phyloP scores from a whole-genome alignment of 1,140 invertebrate genomes.

The Habropoda laboriosa region DNA sequence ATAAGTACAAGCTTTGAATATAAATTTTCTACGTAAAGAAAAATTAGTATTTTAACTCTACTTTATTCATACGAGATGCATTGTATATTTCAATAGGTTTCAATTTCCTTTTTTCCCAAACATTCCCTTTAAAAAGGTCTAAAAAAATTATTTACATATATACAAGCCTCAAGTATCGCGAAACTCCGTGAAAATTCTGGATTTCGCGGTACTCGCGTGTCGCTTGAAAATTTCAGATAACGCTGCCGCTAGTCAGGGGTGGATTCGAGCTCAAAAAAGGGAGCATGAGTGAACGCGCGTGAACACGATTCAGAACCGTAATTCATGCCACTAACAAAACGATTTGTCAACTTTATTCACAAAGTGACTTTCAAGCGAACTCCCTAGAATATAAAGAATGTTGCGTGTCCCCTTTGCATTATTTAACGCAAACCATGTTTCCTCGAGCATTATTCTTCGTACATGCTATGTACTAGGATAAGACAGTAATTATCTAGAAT shows the following conservation, averaged over 20 bases:
- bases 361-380: background rate
- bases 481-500: no score
- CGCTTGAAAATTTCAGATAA: slow-evolving; percentile 16
- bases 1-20: no score
- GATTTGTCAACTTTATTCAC: slow-evolving; percentile 40
- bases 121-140: no score
- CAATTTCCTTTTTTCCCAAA: no score
- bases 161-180: no score
- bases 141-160: background rate
- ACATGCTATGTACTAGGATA: no score
- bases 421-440: background rate
- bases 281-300: background rate
- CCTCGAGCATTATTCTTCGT: background rate
- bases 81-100: no score
- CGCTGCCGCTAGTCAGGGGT: no score
- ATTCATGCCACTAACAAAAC: slow-evolving; percentile 30
- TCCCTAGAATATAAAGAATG: slow-evolving; percentile 16
- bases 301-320: slow-evolving; percentile 13
- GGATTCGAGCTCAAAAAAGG: background rate
- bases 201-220: background rate
- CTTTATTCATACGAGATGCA: no score
- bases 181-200: background rate
- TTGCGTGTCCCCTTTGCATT: background rate
- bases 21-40: no score
- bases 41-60: no score